These are phyloP conservation scores for Eupsilia transversa DNA, from an alignment of 2,888 invertebrate species.

Conservation along the genomic window DNA sequence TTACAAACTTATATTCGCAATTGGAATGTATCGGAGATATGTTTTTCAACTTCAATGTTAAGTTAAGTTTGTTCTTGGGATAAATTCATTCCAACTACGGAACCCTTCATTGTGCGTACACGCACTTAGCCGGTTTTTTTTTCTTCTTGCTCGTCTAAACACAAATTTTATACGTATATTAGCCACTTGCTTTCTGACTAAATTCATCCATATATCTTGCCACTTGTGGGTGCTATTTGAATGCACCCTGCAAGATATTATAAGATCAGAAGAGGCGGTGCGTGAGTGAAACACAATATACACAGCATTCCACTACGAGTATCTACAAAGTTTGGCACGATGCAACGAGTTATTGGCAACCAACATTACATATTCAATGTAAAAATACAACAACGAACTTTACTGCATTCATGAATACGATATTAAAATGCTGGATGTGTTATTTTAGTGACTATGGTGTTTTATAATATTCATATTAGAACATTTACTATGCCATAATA, in stretches of 20 bases:
- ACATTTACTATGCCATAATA: neutral
- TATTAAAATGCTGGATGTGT: conserved; percentile 21
- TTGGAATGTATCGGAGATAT: no score
- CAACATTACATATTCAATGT: conserved; percentile 38
- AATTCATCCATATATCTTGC: neutral
- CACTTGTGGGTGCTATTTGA: neutral
- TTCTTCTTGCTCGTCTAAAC: neutral
- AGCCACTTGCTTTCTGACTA: neutral
- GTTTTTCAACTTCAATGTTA: no score
- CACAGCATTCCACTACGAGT: neutral
- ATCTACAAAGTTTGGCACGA: conserved; percentile 27
- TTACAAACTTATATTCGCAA: no score
- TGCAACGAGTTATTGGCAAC: neutral
- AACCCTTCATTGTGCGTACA: no score
- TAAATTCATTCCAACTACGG: no score
- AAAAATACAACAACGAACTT: conserved; percentile 25
- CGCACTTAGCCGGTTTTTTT: no score
- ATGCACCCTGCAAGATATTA: neutral
- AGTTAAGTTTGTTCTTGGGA: no score
- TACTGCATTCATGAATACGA: conserved; percentile 3
- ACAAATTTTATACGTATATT: neutral
- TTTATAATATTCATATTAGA: neutral
- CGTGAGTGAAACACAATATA: neutral
- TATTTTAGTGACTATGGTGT: conserved; percentile 14
- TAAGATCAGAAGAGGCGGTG: neutral